Percentiles rank a stretch among this genome's conserved stretches.
These are phyloP conservation scores for Chiloscyllium punctatum DNA, from an alignment of 2,797 vertebrate species.

Conservation along the genomic window DNA sequence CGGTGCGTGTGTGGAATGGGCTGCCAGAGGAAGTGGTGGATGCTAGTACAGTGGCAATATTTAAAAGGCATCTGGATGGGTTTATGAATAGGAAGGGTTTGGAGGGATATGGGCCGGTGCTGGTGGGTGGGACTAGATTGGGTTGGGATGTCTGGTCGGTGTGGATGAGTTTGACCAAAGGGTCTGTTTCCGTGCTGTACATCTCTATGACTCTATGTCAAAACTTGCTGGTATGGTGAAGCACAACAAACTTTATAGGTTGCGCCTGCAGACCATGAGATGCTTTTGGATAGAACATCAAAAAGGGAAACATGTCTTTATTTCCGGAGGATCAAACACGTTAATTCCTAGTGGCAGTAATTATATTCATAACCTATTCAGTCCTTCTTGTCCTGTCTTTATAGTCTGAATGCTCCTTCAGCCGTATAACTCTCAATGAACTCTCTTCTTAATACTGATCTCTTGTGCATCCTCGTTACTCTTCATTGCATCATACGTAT, in stretches of 20 bases:
- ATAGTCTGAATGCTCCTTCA: background rate
- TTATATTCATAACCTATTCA: background rate
- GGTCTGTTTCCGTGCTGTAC: too few species aligned
- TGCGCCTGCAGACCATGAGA: background rate
- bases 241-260: background rate
- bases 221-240: background rate
- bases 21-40: too few species aligned
- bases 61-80: too few species aligned
- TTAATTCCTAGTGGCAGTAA: background rate
- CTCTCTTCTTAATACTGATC: background rate
- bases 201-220: too few species aligned
- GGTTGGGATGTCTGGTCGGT: too few species aligned
- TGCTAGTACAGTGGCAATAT: too few species aligned
- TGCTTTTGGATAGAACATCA: background rate
- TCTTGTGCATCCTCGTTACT: background rate
- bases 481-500: background rate
- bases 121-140: too few species aligned
- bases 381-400: background rate
- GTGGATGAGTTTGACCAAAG: too few species aligned
- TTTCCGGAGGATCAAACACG: background rate
- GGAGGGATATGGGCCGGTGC: too few species aligned
- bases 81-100: too few species aligned
- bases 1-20: too few species aligned
- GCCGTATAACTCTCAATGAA: background rate
- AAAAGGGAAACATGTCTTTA: background rate